Evolutionary conservation across 2,797 vertebrate genomes (phyloP), one percentile per base, ranked within the genome.

Genomic region (Pseudopleuronectes americanus): DNA sequence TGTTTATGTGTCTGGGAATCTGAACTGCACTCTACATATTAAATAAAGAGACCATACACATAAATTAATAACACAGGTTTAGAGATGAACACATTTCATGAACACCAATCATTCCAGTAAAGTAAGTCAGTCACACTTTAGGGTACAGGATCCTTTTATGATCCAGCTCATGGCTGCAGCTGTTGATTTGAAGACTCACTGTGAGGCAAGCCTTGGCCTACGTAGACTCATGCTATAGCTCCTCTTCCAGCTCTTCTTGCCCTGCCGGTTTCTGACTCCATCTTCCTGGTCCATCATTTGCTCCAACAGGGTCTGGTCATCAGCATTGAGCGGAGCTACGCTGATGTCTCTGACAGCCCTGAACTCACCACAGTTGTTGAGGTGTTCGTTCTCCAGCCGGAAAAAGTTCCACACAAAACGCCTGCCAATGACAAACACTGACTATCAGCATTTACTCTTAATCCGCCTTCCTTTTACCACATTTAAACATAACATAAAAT

Each of bases 211-310:
- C 2, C 94, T 93, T 2, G 98, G 97, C 70, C 96, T 84, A 73
- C 96, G 96, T 81, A 99, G 92, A 64, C 96, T 96, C 90, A 99
- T 94, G 80, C 96, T 98, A 92, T 98, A 97, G 92, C 95, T 97
- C 74, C 96, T 95, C 84, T 98, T 99, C 97, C 97, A 98, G 68
- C 87, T 94, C 85, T 96, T 97, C 91, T 96, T 98, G 87, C 98
- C 98, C 86, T 95, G 95, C 22, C 97, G 95, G 92, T 99, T 99
- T 31, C 96, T 90, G 2, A 99, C 98, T 0, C 98, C 98, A 0
- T 99, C 98, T 19, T 98, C 97, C 93, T 97, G 97, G 93, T 99
- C 98, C 97, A 99, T 99, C 96, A 99, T 98, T 92, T 97, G 97
- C 82, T 99, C 98, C 84, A 99, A 93, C 54, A 99, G 94, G 0